Evolutionary conservation across 2,888 invertebrate species (phyloP).

Genomic region (Scaeva pyrastri): DNA sequence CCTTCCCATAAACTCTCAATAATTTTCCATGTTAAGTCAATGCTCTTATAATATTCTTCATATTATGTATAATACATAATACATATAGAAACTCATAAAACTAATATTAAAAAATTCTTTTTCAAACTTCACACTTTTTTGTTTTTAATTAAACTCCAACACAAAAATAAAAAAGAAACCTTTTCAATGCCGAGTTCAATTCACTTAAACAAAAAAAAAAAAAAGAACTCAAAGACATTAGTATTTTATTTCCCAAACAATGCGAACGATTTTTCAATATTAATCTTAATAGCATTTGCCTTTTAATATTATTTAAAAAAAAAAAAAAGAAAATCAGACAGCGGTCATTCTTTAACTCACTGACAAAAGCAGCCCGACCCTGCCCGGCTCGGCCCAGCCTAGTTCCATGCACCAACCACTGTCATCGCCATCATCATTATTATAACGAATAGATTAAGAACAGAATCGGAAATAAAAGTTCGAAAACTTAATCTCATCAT

Average conservation of each 20-base stretch:
- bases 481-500: constrained; percentile 83
- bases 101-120: constrained; percentile 30
- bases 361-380: constrained; percentile 31
- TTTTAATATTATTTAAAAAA: constrained; percentile 63
- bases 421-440: constrained; percentile 59
- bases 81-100: constrained; percentile 3
- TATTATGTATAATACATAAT: background rate
- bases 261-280: constrained; percentile 75
- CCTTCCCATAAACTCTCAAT: background rate
- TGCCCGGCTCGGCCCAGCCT: background rate
- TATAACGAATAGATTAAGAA: constrained; percentile 71
- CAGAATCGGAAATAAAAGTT: constrained; percentile 79
- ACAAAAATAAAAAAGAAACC: constrained; percentile 45
- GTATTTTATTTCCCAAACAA: constrained; percentile 67
- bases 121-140: constrained; percentile 23
- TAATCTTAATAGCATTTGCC: constrained; percentile 75
- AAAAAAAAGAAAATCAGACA: constrained; percentile 47
- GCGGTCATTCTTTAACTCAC: constrained; percentile 49
- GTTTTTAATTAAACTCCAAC: constrained; percentile 56
- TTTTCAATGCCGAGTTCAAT: constrained; percentile 44
- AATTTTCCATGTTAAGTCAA: constrained; percentile 1
- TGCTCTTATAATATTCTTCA: constrained; percentile 19
- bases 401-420: constrained; percentile 15
- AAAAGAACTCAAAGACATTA: constrained; percentile 24
- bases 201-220: constrained; percentile 59